These are phyloP conservation scores for Cariama cristata DNA, from an alignment of 2,113 vertebrate genomes.

Conservation along the genomic window DNA sequence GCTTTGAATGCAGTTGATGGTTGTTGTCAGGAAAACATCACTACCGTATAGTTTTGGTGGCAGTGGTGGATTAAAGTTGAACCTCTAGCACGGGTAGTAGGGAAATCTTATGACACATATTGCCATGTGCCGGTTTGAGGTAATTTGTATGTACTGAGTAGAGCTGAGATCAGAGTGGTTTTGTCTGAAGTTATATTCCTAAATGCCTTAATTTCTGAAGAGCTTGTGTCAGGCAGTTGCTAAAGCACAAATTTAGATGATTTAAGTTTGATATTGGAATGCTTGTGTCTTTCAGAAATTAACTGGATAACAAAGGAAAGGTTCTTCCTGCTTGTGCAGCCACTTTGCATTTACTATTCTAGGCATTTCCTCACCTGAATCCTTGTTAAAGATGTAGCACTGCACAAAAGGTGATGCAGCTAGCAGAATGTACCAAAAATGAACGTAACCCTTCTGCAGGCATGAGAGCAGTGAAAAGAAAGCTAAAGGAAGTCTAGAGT, in stretches of 20 bases:
- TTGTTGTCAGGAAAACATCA: fast-evolving
- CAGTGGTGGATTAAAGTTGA: background rate
- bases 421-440: fast-evolving
- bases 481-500: background rate
- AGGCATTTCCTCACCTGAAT: background rate
- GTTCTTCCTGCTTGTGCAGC: background rate
- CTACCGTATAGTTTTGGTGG: background rate
- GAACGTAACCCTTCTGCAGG: background rate
- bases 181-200: background rate
- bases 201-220: background rate
- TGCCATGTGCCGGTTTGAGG: background rate
- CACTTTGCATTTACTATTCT: background rate
- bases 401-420: background rate
- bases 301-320: background rate
- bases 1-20: background rate
- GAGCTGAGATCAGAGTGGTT: background rate
- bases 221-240: background rate
- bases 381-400: background rate
- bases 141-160: background rate
- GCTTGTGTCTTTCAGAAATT: background rate
- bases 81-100: background rate
- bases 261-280: background rate
- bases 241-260: background rate
- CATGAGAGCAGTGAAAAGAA: background rate
- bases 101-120: fast-evolving